phyloP scores from a whole-genome alignment of 2,888 invertebrate species.

The Fragum fragum region DNA sequence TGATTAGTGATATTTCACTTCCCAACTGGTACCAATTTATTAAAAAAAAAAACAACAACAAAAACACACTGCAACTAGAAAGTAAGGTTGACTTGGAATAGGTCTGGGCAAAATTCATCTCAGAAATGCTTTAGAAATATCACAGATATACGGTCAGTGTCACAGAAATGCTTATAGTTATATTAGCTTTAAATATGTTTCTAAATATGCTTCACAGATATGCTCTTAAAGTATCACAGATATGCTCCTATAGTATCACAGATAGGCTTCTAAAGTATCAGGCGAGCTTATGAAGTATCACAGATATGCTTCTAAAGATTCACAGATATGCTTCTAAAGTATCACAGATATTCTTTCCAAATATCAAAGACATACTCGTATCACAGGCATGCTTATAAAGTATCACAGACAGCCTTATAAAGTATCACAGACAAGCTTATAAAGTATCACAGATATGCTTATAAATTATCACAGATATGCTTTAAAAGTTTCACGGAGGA shows the following conservation, averaged over 20 bases:
- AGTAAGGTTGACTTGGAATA: too few species aligned
- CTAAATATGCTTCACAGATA: neutral
- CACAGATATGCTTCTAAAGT: neutral
- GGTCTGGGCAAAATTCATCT: too few species aligned
- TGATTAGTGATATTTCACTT: too few species aligned
- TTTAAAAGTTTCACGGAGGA: too few species aligned
- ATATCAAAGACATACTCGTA: slow-evolving; percentile 8
- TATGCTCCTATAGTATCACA: neutral
- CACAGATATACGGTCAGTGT: neutral
- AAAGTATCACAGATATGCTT: slow-evolving; percentile 9
- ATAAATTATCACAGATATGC: slow-evolving; percentile 2
- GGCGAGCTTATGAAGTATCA: neutral
- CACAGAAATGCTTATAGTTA: neutral
- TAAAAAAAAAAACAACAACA: too few species aligned
- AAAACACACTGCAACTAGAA: too few species aligned
- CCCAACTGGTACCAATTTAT: too few species aligned
- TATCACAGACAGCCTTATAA: neutral
- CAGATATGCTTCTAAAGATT: neutral
- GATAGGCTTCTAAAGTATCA: neutral
- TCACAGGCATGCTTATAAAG: neutral
- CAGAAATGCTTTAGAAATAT: neutral
- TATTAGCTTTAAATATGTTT: too few species aligned
- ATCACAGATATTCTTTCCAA: neutral
- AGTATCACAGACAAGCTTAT: neutral
- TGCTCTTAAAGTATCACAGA: slow-evolving; percentile 2